Evolutionary conservation across 92 coral and sea anemone genomes (phyloP), one percentile per base, ranked within the genome.

Genomic region (Actinostola sp.): DNA sequence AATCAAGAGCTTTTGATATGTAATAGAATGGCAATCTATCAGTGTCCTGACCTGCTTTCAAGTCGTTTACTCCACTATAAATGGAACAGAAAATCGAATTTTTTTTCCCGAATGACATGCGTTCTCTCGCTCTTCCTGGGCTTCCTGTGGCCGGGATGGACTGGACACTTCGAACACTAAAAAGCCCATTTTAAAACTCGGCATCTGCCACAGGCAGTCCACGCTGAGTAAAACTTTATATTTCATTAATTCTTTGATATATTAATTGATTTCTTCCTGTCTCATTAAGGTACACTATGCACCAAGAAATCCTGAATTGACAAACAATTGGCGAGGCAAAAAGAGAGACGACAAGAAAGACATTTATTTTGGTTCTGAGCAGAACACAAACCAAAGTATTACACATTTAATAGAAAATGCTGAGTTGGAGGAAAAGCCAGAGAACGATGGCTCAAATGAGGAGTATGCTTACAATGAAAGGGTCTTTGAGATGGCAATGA

Each of bases 271-370:
- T 64, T 41, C 5, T 59, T 38, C 1, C 62, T 41, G 46, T 8
- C 32, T 24, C 12, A 19, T 44, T 28, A 39, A 83, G 60, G 70
- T 91, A 0, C 73, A 72, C 25, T 95, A 95, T 66, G 90, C 99
- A 1, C 51, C 72, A 17, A 84, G 86, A 65, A 84, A 95, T 62
- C 97, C 97, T 1, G 78, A 59, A 27, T 72, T 91, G 15, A 73
- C 77, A 61, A 89, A 86, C 26, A 86, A 83, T 63, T 88, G 95
- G 97, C 79, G 95, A 32, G 99, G 97, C 48, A 95, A 88, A 84
- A 28, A 58, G 38, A 76, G 97, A 44, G 89, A 83, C 15, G 97
- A 85, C 61, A 85, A 85, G 56, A 53, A 50, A 33, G 74, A 82
- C 23, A 36, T 27, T 24, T 75, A 58, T 51, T 64, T 67, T 55